Conservation (phyloP, 2,888 invertebrate species). For the Cerceris rybyensis region DNA sequence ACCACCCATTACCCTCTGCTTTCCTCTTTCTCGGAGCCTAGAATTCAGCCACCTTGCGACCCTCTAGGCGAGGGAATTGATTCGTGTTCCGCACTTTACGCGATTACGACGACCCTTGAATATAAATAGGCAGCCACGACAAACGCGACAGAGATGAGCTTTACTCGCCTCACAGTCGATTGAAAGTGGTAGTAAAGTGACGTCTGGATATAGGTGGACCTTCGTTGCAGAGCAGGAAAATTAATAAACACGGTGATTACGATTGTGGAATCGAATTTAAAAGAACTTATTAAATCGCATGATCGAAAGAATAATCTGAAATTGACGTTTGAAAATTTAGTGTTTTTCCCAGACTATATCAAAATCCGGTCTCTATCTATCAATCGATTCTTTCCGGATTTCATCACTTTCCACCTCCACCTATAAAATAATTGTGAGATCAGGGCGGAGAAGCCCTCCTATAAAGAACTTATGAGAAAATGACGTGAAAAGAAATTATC, state of each 20-base stretch:
- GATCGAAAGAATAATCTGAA: no score
- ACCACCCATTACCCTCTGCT: conserved; percentile 33
- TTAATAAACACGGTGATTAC: conserved; percentile 36
- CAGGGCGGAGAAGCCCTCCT: no score
- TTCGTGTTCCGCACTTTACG: conserved; percentile 69
- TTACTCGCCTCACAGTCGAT: conserved; percentile 16
- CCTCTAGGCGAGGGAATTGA: conserved; percentile 62
- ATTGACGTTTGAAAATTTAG: no score
- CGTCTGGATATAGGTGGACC: conserved; percentile 10
- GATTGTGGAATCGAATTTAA: not conserved
- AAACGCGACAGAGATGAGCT: conserved; percentile 39
- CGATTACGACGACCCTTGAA: conserved; percentile 69
- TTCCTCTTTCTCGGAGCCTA: conserved; percentile 10
- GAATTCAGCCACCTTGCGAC: conserved; percentile 44
- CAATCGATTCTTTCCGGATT: no score
- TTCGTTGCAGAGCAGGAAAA: conserved; percentile 51
- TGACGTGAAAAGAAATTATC: no score
- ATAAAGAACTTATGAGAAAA: no score
- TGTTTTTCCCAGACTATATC: no score
- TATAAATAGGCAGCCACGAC: conserved; percentile 63
- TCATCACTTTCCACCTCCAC: no score
- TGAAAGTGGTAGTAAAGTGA: conserved; percentile 8
- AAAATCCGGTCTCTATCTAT: no score
- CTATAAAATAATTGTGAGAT: no score
- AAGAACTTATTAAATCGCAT: no score